Conservation (phyloP, 2,113 vertebrate genomes). For the Acrocephalus kingi region DNA sequence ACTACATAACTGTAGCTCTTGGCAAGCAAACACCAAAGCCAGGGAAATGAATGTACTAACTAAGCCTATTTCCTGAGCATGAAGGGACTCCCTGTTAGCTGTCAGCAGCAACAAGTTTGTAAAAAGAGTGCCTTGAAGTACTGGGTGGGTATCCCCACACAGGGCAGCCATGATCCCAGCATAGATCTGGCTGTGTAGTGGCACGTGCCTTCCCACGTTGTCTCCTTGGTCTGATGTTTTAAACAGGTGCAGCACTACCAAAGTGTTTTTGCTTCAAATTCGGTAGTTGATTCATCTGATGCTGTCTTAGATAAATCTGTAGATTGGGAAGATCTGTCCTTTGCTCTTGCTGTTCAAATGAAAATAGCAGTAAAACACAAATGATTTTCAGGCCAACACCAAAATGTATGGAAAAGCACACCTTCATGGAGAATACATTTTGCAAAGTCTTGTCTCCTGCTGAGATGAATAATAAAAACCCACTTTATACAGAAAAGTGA, state of each 20-base stretch:
- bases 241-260: background rate
- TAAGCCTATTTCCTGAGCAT: background rate
- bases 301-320: background rate
- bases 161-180: accelerated
- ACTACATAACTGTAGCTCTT: background rate
- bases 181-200: background rate
- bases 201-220: accelerated
- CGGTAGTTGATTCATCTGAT: background rate
- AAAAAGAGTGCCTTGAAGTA: background rate
- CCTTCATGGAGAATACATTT: background rate
- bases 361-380: background rate
- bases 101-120: background rate
- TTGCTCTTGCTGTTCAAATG: background rate
- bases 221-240: background rate
- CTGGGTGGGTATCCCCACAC: accelerated
- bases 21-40: background rate
- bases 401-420: background rate
- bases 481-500: background rate
- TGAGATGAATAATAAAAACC: background rate
- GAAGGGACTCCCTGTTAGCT: background rate
- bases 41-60: background rate
- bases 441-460: background rate
- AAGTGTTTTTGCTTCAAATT: background rate
- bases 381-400: background rate
- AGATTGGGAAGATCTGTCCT: background rate